A percentile compares a stretch with the other conserved stretches of the same genome.
phyloP scores from a whole-genome alignment of 2,888 invertebrate genomes.

The Germaria angustata region DNA sequence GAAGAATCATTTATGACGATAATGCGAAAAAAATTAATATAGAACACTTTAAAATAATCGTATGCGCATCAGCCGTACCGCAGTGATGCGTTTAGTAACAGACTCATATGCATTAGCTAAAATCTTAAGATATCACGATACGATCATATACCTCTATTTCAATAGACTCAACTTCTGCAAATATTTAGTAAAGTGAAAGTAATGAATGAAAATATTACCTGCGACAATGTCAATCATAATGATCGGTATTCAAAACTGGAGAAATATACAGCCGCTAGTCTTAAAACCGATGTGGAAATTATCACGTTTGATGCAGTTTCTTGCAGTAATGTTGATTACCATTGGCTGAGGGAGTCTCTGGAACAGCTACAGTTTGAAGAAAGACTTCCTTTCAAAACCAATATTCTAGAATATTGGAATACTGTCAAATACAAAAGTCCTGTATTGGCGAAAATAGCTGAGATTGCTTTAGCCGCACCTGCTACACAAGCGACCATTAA shows the following conservation, averaged over 20 bases:
- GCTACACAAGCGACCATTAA: constrained; percentile 38
- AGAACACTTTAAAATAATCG: too few species aligned
- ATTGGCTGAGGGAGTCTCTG: constrained; percentile 11
- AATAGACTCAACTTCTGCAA: constrained; percentile 29
- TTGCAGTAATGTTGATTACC: not conserved
- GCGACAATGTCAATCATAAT: not conserved
- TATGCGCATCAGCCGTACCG: too few species aligned
- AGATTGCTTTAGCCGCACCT: constrained; percentile 37
- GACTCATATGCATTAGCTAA: too few species aligned
- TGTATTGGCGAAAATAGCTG: constrained; percentile 32
- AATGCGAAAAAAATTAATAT: too few species aligned
- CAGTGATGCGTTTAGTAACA: too few species aligned
- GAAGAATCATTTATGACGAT: too few species aligned
- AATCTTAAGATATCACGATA: too few species aligned
- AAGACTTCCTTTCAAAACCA: constrained; percentile 3
- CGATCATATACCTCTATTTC: constrained; percentile 6
- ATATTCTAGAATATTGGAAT: constrained; percentile 49
- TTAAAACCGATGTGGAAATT: not conserved
- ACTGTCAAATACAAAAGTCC: constrained; percentile 4
- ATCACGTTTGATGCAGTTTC: not conserved
- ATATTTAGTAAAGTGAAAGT: constrained; percentile 39
- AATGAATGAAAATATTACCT: not conserved
- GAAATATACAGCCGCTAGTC: not conserved
- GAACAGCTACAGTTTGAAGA: constrained; percentile 36
- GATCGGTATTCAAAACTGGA: constrained; percentile 17